Evolutionary conservation across 2,113 vertebrate genomes (phyloP), one percentile per base, ranked within the genome.

Genomic region (Nanorana parkeri): DNA sequence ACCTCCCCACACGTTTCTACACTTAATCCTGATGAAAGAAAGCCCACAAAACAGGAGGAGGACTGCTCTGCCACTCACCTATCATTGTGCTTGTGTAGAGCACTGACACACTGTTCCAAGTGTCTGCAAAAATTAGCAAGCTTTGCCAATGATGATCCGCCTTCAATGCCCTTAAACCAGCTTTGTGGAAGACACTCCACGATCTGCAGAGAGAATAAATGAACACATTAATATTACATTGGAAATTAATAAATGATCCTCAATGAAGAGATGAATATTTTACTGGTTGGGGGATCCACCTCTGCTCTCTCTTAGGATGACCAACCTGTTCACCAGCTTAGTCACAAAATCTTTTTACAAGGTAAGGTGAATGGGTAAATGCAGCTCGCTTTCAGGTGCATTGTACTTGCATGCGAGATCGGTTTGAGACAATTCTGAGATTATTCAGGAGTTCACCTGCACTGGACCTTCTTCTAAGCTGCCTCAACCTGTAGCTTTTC

Each of bases 111-210:
- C 4, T 93, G 94, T 83, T 95, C 83, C 16, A 99, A 85, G 84
- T 95, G 89, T 84, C 94, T 94, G 87, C 90, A 93, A 85, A 98
- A 94, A 80, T 92, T 95, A 80, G 85, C 87, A 47, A 99, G 89
- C 67, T 96, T 94, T 3, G 93, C 92, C 77, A 96, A 86, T 83
- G 90, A 88, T 7, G 89, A 90, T 58, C 85, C 92, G 85, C 68
- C 74, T n/a, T 81, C 78, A 51, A 92, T 86, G 47, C 85, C 89
- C 64, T 84, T 83, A 82, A 97, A 96, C 96, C 96, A 99, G 13
- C 92, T 92, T 28, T 83, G 84, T 7, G 97, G 96, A 67, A 99
- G 68, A 86, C 87, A 94, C 0, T 88, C 90, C 55, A 91, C 91
- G 56, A 98, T 91, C 97, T 93, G 80, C 76, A 73, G 19, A 85